Conservation (phyloP, 2,888 invertebrate genomes). For the Limnephilus marmoratus region DNA sequence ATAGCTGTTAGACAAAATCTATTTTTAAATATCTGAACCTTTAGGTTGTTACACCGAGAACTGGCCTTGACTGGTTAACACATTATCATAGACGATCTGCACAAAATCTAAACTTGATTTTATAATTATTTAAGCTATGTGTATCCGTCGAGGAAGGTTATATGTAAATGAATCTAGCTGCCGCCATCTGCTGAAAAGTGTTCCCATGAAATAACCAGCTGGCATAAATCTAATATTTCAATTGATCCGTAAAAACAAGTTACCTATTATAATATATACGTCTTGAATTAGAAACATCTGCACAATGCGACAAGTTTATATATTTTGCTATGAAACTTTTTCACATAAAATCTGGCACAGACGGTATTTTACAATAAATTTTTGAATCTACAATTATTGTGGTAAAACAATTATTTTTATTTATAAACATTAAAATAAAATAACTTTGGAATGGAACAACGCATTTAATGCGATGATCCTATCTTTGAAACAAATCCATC, state of each 20-base stretch:
- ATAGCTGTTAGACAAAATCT: not conserved
- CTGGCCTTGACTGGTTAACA: not conserved
- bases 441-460: conserved; percentile 35
- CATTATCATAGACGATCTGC: not conserved
- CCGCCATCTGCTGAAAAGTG: not conserved
- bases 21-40: not conserved
- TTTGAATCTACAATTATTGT: not conserved
- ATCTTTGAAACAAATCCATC: conserved; percentile 32
- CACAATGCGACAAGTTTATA: not conserved
- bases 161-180: not conserved
- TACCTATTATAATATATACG: not conserved
- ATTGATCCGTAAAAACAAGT: not conserved
- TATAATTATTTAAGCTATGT: not conserved
- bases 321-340: not conserved
- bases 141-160: not conserved
- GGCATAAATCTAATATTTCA: not conserved
- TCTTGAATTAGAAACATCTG: not conserved
- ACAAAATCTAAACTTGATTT: not conserved
- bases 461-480: conserved; percentile 40
- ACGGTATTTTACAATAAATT: conserved; percentile 14
- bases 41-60: not conserved
- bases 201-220: not conserved
- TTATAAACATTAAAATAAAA: conserved; percentile 43
- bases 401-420: not conserved
- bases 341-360: conserved; percentile 14